Evolutionary conservation across 2,113 vertebrate species (phyloP).

Genomic region (Rhea americana): DNA sequence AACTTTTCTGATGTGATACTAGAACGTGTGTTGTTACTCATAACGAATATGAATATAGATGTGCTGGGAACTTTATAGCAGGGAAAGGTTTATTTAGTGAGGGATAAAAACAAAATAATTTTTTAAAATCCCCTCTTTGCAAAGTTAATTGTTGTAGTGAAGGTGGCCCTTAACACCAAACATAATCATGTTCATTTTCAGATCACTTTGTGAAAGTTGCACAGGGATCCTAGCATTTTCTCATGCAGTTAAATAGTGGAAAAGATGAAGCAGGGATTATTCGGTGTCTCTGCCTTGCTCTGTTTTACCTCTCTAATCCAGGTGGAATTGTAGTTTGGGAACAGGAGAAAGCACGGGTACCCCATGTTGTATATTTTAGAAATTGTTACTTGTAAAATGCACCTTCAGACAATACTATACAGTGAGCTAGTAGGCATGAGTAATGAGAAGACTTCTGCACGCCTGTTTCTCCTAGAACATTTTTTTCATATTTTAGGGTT

Average conservation of each 20-base stretch:
- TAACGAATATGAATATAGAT: background rate
- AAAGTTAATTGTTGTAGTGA: background rate
- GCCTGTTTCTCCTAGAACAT: constrained; percentile 13
- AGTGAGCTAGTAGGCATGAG: background rate
- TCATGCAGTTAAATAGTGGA: background rate
- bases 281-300: background rate
- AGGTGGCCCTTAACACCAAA: background rate
- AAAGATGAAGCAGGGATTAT: background rate
- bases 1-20: constrained; percentile 30
- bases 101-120: background rate
- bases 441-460: background rate
- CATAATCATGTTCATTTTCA: fast-evolving
- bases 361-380: background rate
- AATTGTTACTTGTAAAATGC: background rate
- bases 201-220: background rate
- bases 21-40: background rate
- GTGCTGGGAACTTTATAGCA: background rate
- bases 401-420: background rate
- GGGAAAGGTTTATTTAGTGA: background rate
- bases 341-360: background rate
- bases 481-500: background rate
- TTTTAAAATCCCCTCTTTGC: background rate
- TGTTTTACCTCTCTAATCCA: background rate
- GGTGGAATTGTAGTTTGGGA: background rate
- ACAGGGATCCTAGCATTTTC: background rate